Evolutionary conservation across 2,888 invertebrate genomes (phyloP).

Genomic region (Trissolcus japonicus): DNA sequence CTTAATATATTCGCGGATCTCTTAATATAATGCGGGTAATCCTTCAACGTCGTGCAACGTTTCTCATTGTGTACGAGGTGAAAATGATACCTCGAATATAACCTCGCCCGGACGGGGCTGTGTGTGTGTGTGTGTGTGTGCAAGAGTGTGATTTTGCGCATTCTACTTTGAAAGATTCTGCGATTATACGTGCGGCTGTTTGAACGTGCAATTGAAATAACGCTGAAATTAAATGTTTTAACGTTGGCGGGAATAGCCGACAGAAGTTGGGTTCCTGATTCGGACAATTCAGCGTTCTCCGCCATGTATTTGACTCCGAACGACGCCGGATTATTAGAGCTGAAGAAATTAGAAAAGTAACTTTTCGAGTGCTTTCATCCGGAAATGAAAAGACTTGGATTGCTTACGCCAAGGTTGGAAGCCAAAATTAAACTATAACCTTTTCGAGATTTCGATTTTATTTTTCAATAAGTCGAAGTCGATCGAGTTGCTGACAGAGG

Average conservation of each 20-base stretch:
- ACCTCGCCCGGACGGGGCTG: too few relatives aligned
- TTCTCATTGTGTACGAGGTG: too few relatives aligned
- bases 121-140: too few relatives aligned
- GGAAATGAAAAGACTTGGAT: constrained; percentile 17
- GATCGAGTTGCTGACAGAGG: too few relatives aligned
- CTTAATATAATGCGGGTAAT: too few relatives aligned
- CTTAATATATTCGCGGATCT: too few relatives aligned
- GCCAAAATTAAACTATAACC: background rate
- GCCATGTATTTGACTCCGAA: constrained; percentile 10
- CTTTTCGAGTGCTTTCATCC: constrained; percentile 13
- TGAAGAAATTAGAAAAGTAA: constrained; percentile 41
- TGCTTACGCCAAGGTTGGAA: background rate
- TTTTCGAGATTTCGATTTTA: background rate
- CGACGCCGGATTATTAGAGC: constrained; percentile 27
- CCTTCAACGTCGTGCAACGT: constrained; percentile 1
- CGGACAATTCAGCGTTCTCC: constrained; percentile 11
- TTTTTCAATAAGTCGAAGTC: background rate
- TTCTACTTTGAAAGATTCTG: constrained; percentile 1
- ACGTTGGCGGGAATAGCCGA: constrained; percentile 24
- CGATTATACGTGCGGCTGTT: background rate
- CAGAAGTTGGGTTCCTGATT: constrained; percentile 28
- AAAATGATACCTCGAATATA: too few relatives aligned
- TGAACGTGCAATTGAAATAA: background rate
- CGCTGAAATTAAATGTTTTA: background rate
- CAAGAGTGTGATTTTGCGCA: too few relatives aligned